A percentile compares a stretch with the other conserved stretches of the same genome.
Conservation (phyloP, 2,888 invertebrate genomes). For the Gonocerus acuteangulatus region DNA sequence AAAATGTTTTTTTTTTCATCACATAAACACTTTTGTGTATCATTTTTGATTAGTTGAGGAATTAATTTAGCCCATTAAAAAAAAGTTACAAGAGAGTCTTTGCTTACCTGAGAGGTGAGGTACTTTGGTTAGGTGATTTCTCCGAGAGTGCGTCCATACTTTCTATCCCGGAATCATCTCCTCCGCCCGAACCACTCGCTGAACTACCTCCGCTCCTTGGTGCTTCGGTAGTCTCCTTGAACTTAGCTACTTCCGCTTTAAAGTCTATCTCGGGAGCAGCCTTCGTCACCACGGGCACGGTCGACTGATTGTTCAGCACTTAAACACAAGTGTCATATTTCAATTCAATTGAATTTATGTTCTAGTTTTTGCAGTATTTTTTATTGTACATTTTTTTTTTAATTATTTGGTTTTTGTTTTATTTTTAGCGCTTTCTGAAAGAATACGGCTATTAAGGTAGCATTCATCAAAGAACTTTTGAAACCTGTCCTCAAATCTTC, state of each 20-base stretch:
- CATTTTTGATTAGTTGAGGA: too few relatives aligned
- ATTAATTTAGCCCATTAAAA: too few relatives aligned
- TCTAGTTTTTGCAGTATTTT: neutral
- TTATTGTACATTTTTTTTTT: too few relatives aligned
- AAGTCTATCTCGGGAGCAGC: slow-evolving; percentile 2
- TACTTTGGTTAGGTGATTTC: slow-evolving; percentile 78
- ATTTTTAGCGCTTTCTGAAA: too few relatives aligned
- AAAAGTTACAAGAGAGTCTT: too few relatives aligned
- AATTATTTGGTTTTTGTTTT: too few relatives aligned
- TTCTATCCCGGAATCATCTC: slow-evolving; percentile 70
- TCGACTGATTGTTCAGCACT: slow-evolving; percentile 7
- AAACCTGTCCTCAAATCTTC: too few relatives aligned
- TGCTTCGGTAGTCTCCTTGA: neutral
- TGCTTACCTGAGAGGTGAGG: slow-evolving; percentile 40
- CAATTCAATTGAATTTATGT: too few relatives aligned
- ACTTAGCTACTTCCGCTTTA: slow-evolving; percentile 4
- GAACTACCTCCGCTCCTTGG: neutral
- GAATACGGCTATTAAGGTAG: too few relatives aligned
- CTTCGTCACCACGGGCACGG: neutral
- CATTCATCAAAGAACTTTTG: too few relatives aligned
- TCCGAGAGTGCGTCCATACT: slow-evolving; percentile 91
- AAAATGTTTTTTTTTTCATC: too few relatives aligned
- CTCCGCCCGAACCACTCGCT: slow-evolving; percentile 9
- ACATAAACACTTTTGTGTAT: too few relatives aligned
- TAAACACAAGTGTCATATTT: neutral